A percentile compares a stretch with the other conserved stretches of the same genome.
phyloP scores from a whole-genome alignment of 2,888 invertebrate species.

The Mimas tiliae region DNA sequence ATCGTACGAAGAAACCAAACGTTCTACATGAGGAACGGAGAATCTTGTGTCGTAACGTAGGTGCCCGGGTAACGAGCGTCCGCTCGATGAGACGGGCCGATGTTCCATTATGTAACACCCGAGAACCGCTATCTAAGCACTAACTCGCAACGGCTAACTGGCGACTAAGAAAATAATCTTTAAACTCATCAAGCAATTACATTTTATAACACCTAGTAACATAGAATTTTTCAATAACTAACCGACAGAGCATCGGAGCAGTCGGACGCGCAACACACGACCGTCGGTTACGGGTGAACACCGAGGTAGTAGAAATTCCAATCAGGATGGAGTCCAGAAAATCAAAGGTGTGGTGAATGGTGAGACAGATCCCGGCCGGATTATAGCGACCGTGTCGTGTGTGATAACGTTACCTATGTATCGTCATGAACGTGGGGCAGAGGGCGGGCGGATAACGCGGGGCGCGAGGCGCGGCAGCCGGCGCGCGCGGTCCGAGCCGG shows the following conservation, averaged over 20 bases:
- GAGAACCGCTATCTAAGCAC: slow-evolving; percentile 44
- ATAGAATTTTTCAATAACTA: slow-evolving; percentile 54
- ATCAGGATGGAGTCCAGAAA: slow-evolving; percentile 53
- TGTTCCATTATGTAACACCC: slow-evolving; percentile 61
- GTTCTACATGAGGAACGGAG: slow-evolving; percentile 40
- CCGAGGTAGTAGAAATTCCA: slow-evolving; percentile 49
- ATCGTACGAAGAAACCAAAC: slow-evolving; percentile 41
- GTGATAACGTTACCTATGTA: slow-evolving; percentile 69
- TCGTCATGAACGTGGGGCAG: slow-evolving; percentile 61
- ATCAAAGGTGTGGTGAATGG: slow-evolving; percentile 47
- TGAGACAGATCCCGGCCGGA: slow-evolving; percentile 51
- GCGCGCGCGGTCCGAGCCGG: slow-evolving; percentile 44
- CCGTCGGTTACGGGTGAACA: slow-evolving; percentile 59
- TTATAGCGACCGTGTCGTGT: slow-evolving; percentile 57
- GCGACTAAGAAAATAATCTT: slow-evolving; percentile 26
- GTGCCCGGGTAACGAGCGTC: slow-evolving; percentile 43
- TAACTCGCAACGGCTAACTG: slow-evolving; percentile 35
- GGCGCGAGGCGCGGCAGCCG: slow-evolving; percentile 47
- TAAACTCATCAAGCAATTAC: slow-evolving; percentile 30
- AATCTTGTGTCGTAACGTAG: slow-evolving; percentile 45
- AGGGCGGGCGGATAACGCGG: slow-evolving; percentile 50
- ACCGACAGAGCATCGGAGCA: slow-evolving; percentile 81
- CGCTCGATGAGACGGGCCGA: slow-evolving; percentile 47
- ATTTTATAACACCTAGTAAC: slow-evolving; percentile 31
- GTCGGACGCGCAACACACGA: slow-evolving; percentile 79